These are phyloP conservation scores for Abscondita cerata DNA, from an alignment of 2,888 invertebrate species.

Conservation along the genomic window DNA sequence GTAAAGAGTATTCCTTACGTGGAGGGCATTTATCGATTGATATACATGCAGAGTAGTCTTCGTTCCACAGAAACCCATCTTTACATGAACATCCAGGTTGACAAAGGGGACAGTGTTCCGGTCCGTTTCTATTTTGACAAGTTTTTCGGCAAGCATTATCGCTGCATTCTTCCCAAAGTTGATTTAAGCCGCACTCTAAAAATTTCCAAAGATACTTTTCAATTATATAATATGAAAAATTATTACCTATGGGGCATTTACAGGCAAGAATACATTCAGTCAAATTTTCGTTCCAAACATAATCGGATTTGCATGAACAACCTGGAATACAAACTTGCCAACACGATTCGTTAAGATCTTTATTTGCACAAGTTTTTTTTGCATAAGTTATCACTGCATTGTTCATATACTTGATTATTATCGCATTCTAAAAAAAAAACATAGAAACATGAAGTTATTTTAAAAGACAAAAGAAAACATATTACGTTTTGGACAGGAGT, in stretches of 20 bases:
- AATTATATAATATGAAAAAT: not conserved
- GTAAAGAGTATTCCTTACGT: not conserved
- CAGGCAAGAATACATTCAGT: not conserved
- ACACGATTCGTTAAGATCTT: not conserved
- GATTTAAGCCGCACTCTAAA: not conserved
- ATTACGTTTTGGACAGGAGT: not conserved
- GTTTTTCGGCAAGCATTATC: not conserved
- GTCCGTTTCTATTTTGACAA: not conserved
- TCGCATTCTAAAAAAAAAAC: not conserved
- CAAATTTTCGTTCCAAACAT: not conserved
- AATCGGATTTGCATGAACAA: slow-evolving; percentile 15
- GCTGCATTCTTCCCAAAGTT: not conserved
- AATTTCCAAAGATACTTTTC: not conserved
- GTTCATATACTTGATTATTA: not conserved
- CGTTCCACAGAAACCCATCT: not conserved
- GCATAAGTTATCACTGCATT: not conserved
- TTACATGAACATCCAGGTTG: not conserved
- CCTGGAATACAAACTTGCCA: slow-evolving; percentile 10
- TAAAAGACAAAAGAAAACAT: not conserved
- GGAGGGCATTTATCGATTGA: not conserved
- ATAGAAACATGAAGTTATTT: not conserved
- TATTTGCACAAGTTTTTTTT: not conserved
- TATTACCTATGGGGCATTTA: not conserved
- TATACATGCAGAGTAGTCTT: not conserved
- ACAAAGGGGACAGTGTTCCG: not conserved